phyloP scores from a whole-genome alignment of 2,113 vertebrate genomes.

The Hemichromis elongatus region DNA sequence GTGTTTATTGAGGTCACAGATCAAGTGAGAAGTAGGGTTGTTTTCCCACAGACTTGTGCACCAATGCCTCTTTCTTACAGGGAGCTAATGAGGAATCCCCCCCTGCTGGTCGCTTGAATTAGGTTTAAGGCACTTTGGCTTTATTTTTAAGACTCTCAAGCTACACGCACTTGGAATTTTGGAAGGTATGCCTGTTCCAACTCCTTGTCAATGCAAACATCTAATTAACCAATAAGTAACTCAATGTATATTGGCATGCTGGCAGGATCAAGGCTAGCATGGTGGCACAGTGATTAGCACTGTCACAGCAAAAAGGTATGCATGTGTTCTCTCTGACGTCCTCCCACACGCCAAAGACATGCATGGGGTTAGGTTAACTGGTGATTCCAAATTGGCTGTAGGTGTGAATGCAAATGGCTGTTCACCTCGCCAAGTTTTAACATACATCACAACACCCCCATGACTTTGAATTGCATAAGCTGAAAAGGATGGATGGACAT shows the following conservation, averaged over 20 bases:
- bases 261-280: background rate
- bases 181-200: background rate
- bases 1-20: background rate
- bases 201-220: background rate
- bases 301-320: background rate
- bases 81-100: background rate
- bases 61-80: background rate
- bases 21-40: background rate
- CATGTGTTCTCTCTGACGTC: background rate
- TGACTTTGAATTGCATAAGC: background rate
- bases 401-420: background rate
- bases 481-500: background rate
- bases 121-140: background rate
- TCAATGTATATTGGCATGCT: background rate
- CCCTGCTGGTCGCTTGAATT: background rate
- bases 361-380: background rate
- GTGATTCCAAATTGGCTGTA: background rate
- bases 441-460: background rate
- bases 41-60: background rate
- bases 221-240: background rate
- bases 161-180: background rate
- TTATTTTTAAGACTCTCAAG: background rate
- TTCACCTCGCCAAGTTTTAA: background rate
- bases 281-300: background rate
- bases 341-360: background rate